These are phyloP conservation scores for Scolopax mira DNA, from an alignment of 2,113 vertebrate species.

Conservation along the genomic window DNA sequence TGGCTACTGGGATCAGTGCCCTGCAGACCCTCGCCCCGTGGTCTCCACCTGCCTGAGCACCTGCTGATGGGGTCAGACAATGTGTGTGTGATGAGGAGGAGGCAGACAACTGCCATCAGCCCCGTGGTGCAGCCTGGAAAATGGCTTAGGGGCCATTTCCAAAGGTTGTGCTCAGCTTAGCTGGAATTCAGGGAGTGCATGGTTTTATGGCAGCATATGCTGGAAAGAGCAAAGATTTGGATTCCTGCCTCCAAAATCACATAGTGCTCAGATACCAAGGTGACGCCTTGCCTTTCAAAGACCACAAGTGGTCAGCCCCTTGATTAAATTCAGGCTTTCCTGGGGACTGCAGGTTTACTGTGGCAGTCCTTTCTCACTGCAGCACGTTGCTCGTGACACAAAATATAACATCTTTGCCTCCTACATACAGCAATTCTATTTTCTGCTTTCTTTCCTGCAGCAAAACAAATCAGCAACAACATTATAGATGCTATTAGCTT, in stretches of 20 bases:
- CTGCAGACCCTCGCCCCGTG: fast-evolving
- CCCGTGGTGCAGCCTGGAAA: fast-evolving
- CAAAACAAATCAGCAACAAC: constrained; percentile 38
- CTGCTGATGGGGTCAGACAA: neutral
- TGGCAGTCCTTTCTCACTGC: neutral
- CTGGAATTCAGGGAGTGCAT: fast-evolving
- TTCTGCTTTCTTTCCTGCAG: constrained; percentile 39
- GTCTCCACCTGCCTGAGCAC: fast-evolving
- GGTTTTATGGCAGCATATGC: neutral
- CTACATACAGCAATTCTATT: constrained; percentile 31
- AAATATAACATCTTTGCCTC: constrained; percentile 11
- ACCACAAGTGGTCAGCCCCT: neutral
- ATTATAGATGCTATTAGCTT: constrained; percentile 32
- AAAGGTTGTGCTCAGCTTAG: fast-evolving
- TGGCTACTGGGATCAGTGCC: fast-evolving
- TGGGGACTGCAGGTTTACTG: neutral
- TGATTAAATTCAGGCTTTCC: neutral
- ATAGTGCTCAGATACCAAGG: neutral
- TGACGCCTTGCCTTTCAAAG: neutral
- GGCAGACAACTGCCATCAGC: neutral
- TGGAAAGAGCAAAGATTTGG: neutral
- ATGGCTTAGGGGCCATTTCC: fast-evolving
- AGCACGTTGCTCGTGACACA: neutral
- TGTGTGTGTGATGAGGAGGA: fast-evolving
- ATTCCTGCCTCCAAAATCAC: neutral